Percentiles rank a stretch among this genome's conserved stretches.
phyloP scores from a whole-genome alignment of 2,113 vertebrate species.

The Cyanistes caeruleus region DNA sequence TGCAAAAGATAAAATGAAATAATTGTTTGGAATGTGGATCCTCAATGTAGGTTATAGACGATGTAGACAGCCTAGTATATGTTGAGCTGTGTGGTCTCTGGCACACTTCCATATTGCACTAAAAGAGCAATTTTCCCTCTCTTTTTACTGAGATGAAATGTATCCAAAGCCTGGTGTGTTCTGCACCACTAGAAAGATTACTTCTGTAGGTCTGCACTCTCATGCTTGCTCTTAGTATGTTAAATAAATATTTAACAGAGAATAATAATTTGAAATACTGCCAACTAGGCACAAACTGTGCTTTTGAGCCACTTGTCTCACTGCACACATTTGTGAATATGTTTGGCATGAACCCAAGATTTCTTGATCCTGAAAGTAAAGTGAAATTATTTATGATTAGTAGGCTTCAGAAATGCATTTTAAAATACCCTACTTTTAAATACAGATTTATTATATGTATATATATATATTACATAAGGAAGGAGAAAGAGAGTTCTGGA shows the following conservation, averaged over 20 bases:
- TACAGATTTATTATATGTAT: neutral
- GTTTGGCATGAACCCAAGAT: neutral
- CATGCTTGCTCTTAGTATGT: neutral
- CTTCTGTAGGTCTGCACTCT: neutral
- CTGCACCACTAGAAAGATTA: neutral
- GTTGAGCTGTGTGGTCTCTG: neutral
- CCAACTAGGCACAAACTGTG: neutral
- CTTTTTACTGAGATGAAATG: neutral
- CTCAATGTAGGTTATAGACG: neutral
- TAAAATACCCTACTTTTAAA: neutral
- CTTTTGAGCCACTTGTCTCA: neutral
- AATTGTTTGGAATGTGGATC: neutral
- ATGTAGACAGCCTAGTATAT: accelerated
- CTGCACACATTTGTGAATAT: neutral
- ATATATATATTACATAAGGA: neutral
- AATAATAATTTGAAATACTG: neutral
- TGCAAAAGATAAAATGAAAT: neutral
- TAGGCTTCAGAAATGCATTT: neutral
- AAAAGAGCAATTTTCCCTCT: neutral
- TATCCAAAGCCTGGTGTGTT: neutral
- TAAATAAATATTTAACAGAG: neutral
- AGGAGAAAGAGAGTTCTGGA: neutral
- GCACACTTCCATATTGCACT: neutral
- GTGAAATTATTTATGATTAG: neutral
- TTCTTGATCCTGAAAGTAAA: neutral